Evolutionary conservation across 2,113 vertebrate species (phyloP).

Genomic region (Daubentonia madagascariensis): DNA sequence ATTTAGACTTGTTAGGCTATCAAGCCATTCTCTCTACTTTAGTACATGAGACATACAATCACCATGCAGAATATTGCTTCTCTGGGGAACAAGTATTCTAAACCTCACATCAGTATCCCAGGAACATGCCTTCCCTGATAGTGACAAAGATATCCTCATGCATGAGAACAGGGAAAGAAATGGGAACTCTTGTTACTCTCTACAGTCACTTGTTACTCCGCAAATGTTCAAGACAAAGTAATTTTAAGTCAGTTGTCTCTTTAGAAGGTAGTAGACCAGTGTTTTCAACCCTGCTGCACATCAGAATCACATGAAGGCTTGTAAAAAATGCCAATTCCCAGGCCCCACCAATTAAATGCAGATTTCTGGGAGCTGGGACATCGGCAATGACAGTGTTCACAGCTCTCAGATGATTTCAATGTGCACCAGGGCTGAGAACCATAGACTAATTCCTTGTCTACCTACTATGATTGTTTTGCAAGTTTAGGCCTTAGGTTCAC

Average conservation of each 20-base stretch:
- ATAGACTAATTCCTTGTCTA: not conserved
- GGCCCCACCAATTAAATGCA: not conserved
- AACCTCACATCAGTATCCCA: not conserved
- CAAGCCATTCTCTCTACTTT: not conserved
- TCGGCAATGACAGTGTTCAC: rapidly evolving
- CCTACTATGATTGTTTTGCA: not conserved
- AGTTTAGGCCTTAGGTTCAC: not conserved
- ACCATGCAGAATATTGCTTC: not conserved
- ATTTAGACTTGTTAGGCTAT: not conserved
- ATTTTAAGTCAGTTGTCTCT: not conserved
- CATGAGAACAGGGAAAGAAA: not conserved
- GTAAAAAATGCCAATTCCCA: not conserved
- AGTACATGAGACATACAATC: not conserved
- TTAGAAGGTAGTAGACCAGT: not conserved
- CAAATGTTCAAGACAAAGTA: not conserved
- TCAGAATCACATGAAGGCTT: not conserved
- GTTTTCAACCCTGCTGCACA: not conserved
- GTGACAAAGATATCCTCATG: not conserved
- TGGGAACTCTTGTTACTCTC: not conserved
- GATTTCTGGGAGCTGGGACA: not conserved
- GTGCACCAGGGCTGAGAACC: not conserved
- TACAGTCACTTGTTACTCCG: not conserved
- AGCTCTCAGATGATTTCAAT: no score
- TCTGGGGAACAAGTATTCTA: not conserved
- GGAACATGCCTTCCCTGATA: not conserved